A percentile compares a stretch with the other conserved stretches of the same genome.
phyloP scores from a whole-genome alignment of 2,888 invertebrate species.

The Temnothorax rugatulus region DNA sequence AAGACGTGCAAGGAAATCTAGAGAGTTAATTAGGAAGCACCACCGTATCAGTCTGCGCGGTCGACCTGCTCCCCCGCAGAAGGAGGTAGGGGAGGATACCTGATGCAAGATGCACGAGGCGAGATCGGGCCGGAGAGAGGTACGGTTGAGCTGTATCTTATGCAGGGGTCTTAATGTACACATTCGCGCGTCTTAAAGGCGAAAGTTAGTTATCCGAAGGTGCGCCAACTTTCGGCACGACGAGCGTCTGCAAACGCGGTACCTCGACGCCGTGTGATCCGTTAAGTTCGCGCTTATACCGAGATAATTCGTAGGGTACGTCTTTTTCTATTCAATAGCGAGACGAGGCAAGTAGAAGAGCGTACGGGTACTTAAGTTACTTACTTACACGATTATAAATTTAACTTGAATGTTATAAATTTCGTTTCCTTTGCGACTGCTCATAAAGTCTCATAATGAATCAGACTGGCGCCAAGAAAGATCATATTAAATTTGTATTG shows the following conservation, averaged over 20 bases:
- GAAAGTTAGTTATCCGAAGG: constrained; percentile 75
- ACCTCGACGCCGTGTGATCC: constrained; percentile 65
- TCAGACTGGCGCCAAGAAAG: neutral
- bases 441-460: neutral
- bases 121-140: constrained; percentile 35
- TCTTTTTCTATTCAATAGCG: constrained; percentile 24
- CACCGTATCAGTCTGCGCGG: constrained; percentile 65
- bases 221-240: constrained; percentile 32
- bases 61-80: constrained; percentile 28
- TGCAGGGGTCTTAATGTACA: constrained; percentile 77
- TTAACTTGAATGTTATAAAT: constrained; percentile 25
- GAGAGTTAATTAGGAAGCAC: constrained; percentile 78
- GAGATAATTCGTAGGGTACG: constrained; percentile 30
- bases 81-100: constrained; percentile 30
- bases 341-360: neutral
- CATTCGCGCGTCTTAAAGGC: constrained; percentile 75
- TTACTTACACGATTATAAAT: constrained; percentile 32
- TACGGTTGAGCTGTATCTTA: constrained; percentile 63
- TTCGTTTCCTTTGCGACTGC: neutral
- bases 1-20: constrained; percentile 74
- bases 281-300: constrained; percentile 58
- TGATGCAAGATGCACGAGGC: constrained; percentile 75
- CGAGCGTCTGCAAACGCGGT: constrained; percentile 70
- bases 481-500: neutral
- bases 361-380: constrained; percentile 17